Conservation (phyloP, 2,888 invertebrate species). For the Monochamus alternatus region DNA sequence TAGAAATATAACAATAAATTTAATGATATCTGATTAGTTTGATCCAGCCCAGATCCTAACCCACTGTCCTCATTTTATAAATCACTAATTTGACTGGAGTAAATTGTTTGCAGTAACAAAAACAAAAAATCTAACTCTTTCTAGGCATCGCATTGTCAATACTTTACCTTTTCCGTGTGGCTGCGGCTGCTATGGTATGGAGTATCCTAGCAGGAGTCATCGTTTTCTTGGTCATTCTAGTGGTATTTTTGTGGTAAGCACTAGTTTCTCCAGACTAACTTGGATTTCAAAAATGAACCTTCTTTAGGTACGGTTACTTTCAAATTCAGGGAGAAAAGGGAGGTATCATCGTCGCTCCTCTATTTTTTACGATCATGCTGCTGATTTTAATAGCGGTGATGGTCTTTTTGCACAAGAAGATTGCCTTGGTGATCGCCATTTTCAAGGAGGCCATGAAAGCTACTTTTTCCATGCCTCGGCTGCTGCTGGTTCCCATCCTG, state of each 20-base stretch:
- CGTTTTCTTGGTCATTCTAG: constrained; percentile 33
- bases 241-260: constrained; percentile 50
- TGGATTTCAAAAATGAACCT: not conserved
- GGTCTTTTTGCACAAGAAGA: constrained; percentile 62
- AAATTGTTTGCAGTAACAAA: too few relatives aligned
- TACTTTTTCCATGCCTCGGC: constrained; percentile 72
- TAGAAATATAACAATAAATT: too few relatives aligned
- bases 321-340: constrained; percentile 48
- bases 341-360: not conserved
- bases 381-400: constrained; percentile 39
- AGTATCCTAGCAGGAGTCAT: constrained; percentile 49
- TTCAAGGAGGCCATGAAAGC: constrained; percentile 76
- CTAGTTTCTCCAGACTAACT: not conserved
- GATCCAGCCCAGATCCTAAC: too few relatives aligned
- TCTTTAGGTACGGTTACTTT: constrained; percentile 41
- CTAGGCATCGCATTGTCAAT: constrained; percentile 49
- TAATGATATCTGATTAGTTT: too few relatives aligned
- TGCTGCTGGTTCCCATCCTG: constrained; percentile 73
- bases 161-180: constrained; percentile 52
- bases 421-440: constrained; percentile 73
- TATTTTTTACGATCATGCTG: not conserved
- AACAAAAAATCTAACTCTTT: constrained; percentile 6
- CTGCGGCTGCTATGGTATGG: constrained; percentile 54
- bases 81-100: too few relatives aligned
- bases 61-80: too few relatives aligned